Conservation (phyloP, 2,797 vertebrate species). For the Spinus pinus region DNA sequence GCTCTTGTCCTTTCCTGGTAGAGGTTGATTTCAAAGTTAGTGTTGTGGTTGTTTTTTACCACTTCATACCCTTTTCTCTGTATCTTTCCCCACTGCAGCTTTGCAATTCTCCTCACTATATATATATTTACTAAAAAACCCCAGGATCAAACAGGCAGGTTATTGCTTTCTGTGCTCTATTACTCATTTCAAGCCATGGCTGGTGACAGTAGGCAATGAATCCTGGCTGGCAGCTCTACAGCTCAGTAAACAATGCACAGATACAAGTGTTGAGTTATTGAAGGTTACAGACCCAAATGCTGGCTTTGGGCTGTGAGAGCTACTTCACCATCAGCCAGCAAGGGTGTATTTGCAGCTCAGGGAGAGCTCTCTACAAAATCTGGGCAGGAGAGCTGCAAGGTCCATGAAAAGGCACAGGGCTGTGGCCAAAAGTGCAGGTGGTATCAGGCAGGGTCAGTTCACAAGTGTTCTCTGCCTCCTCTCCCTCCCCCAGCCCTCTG, state of each 20-base stretch:
- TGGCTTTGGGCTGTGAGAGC: not conserved
- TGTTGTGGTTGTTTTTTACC: not conserved
- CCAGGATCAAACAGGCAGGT: not conserved
- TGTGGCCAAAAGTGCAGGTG: not conserved
- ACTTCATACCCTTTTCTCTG: not conserved
- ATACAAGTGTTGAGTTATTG: not conserved
- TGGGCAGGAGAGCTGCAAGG: not conserved
- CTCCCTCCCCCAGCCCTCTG: not conserved
- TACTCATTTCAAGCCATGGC: not conserved
- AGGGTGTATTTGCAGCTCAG: not conserved
- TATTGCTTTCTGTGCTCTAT: not conserved
- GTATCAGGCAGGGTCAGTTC: not conserved
- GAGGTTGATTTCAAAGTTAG: not conserved
- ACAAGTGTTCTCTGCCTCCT: not conserved
- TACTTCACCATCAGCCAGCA: not conserved
- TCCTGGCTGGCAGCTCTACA: not conserved
- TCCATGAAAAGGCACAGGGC: not conserved
- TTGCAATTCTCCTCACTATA: not conserved
- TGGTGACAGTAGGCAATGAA: not conserved
- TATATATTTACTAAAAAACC: not conserved
- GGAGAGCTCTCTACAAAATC: not conserved
- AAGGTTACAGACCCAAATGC: not conserved
- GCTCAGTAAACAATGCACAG: not conserved
- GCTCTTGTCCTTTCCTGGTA: constrained; percentile 17
- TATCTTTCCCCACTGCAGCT: not conserved